Percentiles rank a stretch among this genome's conserved stretches.
These are phyloP conservation scores for Tetragonisca angustula DNA, from an alignment of 2,888 invertebrate genomes.

Conservation along the genomic window DNA sequence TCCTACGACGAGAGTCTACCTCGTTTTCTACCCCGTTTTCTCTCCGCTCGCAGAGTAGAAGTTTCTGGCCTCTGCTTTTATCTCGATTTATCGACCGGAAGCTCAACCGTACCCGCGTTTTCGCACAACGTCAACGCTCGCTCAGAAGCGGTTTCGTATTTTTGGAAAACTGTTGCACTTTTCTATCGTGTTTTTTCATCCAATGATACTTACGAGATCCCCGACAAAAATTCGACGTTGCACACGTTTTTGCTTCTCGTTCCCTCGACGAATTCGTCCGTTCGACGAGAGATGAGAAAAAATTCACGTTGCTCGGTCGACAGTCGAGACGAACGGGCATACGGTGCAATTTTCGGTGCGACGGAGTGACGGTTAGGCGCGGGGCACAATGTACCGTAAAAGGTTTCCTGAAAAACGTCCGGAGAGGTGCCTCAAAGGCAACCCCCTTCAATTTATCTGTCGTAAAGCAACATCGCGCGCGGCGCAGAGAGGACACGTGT, in stretches of 20 bases:
- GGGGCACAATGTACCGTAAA: conserved; percentile 26
- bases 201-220: too few relatives aligned
- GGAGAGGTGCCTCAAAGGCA: conserved; percentile 21
- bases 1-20: conserved; percentile 4
- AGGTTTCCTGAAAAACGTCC: conserved; percentile 41
- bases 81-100: conserved; percentile 48
- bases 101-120: conserved; percentile 18
- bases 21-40: too few relatives aligned
- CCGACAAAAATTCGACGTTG: too few relatives aligned
- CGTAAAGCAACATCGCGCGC: conserved; percentile 60
- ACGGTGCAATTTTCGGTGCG: conserved; percentile 18
- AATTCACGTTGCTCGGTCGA: conserved; percentile 7
- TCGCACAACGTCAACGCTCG: not conserved
- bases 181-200: too few relatives aligned
- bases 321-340: not conserved
- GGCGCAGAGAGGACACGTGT: conserved; percentile 38
- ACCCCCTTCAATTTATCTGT: conserved; percentile 58
- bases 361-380: not conserved
- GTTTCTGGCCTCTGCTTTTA: conserved; percentile 29
- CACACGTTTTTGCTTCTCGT: too few relatives aligned
- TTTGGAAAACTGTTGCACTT: not conserved
- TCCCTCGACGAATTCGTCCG: not conserved
- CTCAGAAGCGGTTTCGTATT: not conserved
- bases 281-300: not conserved
- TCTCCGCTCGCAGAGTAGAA: not conserved